Conservation (phyloP, 2,888 invertebrate species). For the Diarsia dahlii region DNA sequence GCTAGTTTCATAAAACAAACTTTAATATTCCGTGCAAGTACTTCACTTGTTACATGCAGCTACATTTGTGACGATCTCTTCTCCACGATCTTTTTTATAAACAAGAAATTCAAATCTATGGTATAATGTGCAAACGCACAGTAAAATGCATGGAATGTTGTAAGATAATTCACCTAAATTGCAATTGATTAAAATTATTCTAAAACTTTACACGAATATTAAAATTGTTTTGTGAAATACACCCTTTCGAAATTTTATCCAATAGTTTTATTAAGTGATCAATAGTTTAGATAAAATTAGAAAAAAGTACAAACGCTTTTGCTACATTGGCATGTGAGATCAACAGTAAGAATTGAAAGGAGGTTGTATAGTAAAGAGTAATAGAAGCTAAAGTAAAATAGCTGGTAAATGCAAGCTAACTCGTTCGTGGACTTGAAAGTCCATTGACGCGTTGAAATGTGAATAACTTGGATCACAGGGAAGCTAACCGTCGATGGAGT, state of each 20-base stretch:
- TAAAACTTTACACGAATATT: conserved; percentile 73
- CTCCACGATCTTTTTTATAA: conserved; percentile 68
- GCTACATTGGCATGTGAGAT: conserved; percentile 89
- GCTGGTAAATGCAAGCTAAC: conserved; percentile 70
- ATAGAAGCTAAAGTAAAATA: conserved; percentile 80
- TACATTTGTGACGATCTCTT: conserved; percentile 66
- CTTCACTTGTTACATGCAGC: conserved; percentile 45
- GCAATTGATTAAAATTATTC: conserved; percentile 71
- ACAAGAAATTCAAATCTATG: conserved; percentile 68
- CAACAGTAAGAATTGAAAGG: conserved; percentile 71
- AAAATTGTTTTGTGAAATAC: conserved; percentile 76
- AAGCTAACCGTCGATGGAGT: conserved; percentile 98
- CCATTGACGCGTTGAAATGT: conserved; percentile 54
- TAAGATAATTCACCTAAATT: conserved; percentile 78
- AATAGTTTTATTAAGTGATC: conserved; percentile 77
- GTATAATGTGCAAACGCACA: conserved; percentile 78
- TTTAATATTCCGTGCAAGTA: conserved; percentile 40
- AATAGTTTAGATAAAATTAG: conserved; percentile 85
- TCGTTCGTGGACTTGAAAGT: conserved; percentile 28
- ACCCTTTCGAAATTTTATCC: conserved; percentile 78
- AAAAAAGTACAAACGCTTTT: conserved; percentile 82
- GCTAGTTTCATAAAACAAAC: conserved; percentile 40
- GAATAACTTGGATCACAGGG: conserved; percentile 84
- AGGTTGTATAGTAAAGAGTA: conserved; percentile 75
- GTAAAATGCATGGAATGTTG: conserved; percentile 83